Percentiles rank a stretch among this genome's conserved stretches.
These are phyloP conservation scores for Halictus rubicundus DNA, from an alignment of 1,140 invertebrate genomes.

Conservation along the genomic window DNA sequence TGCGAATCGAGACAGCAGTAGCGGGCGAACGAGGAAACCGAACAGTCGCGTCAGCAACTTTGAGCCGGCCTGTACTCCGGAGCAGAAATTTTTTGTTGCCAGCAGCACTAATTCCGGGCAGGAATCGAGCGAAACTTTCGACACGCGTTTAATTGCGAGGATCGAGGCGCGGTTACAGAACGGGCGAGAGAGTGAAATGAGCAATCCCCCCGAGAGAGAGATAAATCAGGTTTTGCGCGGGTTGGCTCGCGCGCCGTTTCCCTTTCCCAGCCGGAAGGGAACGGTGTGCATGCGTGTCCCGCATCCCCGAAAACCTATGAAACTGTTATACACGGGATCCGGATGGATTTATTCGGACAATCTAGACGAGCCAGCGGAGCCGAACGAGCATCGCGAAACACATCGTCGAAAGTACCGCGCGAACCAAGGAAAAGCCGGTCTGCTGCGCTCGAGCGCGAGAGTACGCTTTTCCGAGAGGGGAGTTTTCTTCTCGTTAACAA, in stretches of 20 bases:
- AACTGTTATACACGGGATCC: no score
- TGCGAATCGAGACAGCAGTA: no score
- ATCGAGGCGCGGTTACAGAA: slow-evolving; percentile 44
- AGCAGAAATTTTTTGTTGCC: no score
- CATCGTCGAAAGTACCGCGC: background rate
- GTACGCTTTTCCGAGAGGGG: background rate
- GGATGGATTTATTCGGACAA: slow-evolving; percentile 8
- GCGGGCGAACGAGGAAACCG: no score
- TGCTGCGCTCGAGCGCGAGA: background rate
- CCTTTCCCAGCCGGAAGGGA: slow-evolving; percentile 57
- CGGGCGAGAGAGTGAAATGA: slow-evolving; percentile 54
- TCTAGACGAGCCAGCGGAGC: background rate
- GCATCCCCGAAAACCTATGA: slow-evolving; percentile 35
- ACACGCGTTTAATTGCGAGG: slow-evolving; percentile 47
- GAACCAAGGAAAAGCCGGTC: background rate
- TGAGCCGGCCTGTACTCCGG: no score
- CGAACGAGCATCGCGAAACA: slow-evolving; percentile 1
- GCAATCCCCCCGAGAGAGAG: slow-evolving; percentile 11
- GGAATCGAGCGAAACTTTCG: slow-evolving; percentile 51
- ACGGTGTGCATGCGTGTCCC: background rate
- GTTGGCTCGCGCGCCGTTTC: slow-evolving; percentile 22
- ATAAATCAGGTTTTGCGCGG: slow-evolving; percentile 49
- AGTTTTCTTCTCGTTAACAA: no score
- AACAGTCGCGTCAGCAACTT: no score
- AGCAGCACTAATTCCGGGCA: background rate